Evolutionary conservation across 2,888 invertebrate genomes (phyloP), one percentile per base, ranked within the genome.

Genomic region (Nematopogon swammerdamellus): DNA sequence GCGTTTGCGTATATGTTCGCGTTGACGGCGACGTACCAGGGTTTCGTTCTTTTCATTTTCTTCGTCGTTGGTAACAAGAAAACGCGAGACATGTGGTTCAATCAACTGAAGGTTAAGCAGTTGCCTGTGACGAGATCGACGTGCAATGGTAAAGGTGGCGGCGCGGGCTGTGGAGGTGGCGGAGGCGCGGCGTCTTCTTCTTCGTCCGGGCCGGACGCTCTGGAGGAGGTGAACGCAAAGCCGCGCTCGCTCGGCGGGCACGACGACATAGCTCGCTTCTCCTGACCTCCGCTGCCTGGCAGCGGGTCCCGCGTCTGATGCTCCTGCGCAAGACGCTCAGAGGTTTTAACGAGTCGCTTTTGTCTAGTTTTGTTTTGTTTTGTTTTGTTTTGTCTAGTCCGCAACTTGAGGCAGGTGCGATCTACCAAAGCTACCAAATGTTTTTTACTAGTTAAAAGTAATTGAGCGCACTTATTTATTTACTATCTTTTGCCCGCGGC

Each of bases 21-120:
- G 47, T 55, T 83, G 14, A 76, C 81, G 0, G 81, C 74, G 1
- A 81, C 82, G 1, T 68, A 77, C 50, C 84, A 85, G 64, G 85
- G 85, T 0, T 82, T 84, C 53, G 75, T 85, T n/a, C 61, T 85
- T 53, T 85, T 85, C 58, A 48, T 84, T 45, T 85, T 85, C 64
- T 84, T 85, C 58, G 81, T 85, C 1, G 57, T 84, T 10, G 77
- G 83, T 1, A 84, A 85, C 62, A 76, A 79, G 53, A 82, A 82
- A 60, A 84, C 85, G 2, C 72, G 83, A 44, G 72, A 75, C 49
- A 61, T 82, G 47, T 85, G 85, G 85, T 56, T 74, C 51, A 75
- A 76, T 50, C 72, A 75, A 56, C 57, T 80, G 53, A 75, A 72
- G 64, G 73, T 80, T 49, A 77, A 70, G 52, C 79, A 76, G 62